Conservation (phyloP, 2,113 vertebrate genomes). For the Phrynosoma blainvillii region DNA sequence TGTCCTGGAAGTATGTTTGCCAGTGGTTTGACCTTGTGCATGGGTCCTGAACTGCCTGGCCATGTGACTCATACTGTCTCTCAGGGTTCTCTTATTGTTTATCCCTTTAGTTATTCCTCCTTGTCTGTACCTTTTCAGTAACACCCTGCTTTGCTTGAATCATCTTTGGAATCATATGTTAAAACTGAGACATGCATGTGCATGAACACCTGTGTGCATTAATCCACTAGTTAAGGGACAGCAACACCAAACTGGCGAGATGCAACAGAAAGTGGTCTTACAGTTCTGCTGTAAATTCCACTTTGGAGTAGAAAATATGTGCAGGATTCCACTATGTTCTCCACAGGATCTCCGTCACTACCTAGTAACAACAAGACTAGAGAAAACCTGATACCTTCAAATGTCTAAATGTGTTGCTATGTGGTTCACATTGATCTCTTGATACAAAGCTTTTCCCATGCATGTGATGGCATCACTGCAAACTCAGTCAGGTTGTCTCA, state of each 20-base stretch:
- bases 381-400: slow-evolving; percentile 48
- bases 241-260: not conserved
- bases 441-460: not conserved
- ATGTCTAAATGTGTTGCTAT: not conserved
- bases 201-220: not conserved
- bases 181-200: not conserved
- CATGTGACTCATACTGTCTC: slow-evolving; percentile 66
- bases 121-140: slow-evolving; percentile 27
- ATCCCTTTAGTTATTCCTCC: not conserved
- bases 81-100: slow-evolving; percentile 36
- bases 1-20: slow-evolving; percentile 70
- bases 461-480: not conserved
- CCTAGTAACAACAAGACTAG: not conserved
- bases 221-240: not conserved
- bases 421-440: not conserved
- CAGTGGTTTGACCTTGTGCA: slow-evolving; percentile 65
- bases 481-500: slow-evolving; percentile 48
- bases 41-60: slow-evolving; percentile 62
- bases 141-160: not conserved
- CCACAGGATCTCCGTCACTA: not conserved
- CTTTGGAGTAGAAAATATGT: not conserved
- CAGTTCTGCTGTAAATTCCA: not conserved
- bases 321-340: not conserved
- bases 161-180: not conserved
- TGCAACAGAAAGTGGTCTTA: not conserved